Conservation (phyloP, 2,113 vertebrate species). For the Mormyrus iriodes region DNA sequence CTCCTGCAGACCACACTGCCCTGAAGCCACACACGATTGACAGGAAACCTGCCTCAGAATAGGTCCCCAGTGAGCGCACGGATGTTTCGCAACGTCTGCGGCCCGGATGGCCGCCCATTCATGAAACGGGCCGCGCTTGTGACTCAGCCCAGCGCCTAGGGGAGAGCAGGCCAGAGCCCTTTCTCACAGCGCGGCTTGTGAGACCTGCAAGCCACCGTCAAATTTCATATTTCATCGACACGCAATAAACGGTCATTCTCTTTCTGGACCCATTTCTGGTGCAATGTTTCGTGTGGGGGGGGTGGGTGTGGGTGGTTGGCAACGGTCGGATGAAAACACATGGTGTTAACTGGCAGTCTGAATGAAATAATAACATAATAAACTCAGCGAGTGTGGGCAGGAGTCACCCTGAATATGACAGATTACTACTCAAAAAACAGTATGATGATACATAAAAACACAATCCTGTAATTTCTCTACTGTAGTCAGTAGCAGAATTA, state of each 20-base stretch:
- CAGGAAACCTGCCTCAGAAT: not conserved
- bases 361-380: no score
- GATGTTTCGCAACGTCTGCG: constrained; percentile 5
- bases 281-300: not conserved
- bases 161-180: not conserved
- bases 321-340: not conserved
- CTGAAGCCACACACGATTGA: not conserved
- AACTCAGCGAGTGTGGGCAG: not conserved
- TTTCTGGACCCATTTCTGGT: not conserved
- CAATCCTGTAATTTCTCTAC: not conserved
- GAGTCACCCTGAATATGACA: not conserved
- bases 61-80: not conserved
- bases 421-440: not conserved
- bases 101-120: constrained; percentile 7
- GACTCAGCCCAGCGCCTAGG: not conserved
- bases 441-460: not conserved
- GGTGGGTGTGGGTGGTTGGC: not conserved
- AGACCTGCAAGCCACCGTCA: not conserved
- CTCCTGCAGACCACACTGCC: constrained; percentile 4
- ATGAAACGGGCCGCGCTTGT: constrained; percentile 5
- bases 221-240: constrained; percentile 14
- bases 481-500: not conserved
- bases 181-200: not conserved
- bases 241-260: constrained; percentile 17
- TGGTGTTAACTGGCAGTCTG: not conserved